phyloP scores from a whole-genome alignment of 2,113 vertebrate genomes.

The Xyrauchen texanus region DNA sequence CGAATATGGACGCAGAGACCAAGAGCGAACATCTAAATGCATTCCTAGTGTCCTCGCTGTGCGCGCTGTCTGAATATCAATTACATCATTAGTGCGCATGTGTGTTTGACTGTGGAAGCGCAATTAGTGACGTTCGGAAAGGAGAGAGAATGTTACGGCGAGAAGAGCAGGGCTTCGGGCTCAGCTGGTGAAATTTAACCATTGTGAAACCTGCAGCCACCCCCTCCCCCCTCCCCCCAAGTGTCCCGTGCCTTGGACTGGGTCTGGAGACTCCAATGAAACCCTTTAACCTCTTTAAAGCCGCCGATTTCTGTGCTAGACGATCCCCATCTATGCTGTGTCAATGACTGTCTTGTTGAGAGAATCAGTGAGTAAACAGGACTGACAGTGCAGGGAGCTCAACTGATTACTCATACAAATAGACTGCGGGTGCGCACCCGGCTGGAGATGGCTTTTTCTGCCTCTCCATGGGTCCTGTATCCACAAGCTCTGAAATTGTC shows the following conservation, averaged over 20 bases:
- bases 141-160: slow-evolving; percentile 42
- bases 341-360: slow-evolving; percentile 97
- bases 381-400: slow-evolving; percentile 89
- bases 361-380: slow-evolving; percentile 98
- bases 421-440: slow-evolving; percentile 86
- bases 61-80: slow-evolving; percentile 87
- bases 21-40: slow-evolving; percentile 42
- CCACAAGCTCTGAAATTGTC: slow-evolving; percentile 91
- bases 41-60: slow-evolving; percentile 46
- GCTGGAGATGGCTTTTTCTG: slow-evolving; percentile 84
- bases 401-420: slow-evolving; percentile 98
- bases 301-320: slow-evolving; percentile 88
- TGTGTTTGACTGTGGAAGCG: slow-evolving; percentile 91
- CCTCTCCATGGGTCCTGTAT: slow-evolving; percentile 89
- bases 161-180: slow-evolving; percentile 60
- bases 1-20: slow-evolving; percentile 35
- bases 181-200: slow-evolving; percentile 55
- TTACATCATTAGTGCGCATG: slow-evolving; percentile 95
- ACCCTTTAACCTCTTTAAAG: slow-evolving; percentile 86
- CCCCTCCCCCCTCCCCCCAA: too few relatives aligned
- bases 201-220: slow-evolving; percentile 48
- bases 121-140: slow-evolving; percentile 87
- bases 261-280: slow-evolving; percentile 10
- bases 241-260: neutral
- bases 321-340: slow-evolving; percentile 98